Percentiles rank a stretch among this genome's conserved stretches.
These are phyloP conservation scores for Parelbella ahira DNA, from an alignment of 2,888 invertebrate species.

Conservation along the genomic window DNA sequence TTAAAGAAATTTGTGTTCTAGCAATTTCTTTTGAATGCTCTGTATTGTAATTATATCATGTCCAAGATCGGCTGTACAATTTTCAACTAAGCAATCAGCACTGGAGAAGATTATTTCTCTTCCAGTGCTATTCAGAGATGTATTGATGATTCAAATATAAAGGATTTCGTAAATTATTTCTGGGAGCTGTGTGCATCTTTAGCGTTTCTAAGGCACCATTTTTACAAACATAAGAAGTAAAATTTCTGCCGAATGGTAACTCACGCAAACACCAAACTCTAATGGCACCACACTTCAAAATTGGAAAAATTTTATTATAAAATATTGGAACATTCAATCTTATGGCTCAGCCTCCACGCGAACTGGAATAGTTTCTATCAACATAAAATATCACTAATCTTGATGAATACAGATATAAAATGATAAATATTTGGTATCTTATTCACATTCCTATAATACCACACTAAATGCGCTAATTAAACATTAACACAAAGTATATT, in stretches of 20 bases:
- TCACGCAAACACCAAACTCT: slow-evolving; percentile 35
- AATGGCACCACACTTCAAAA: slow-evolving; percentile 47
- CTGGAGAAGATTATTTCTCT: no score
- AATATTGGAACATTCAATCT: slow-evolving; percentile 26
- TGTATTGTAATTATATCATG: no score
- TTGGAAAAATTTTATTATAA: slow-evolving; percentile 16
- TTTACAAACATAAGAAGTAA: slow-evolving; percentile 29
- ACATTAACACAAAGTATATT: slow-evolving; percentile 47
- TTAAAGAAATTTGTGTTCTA: no score
- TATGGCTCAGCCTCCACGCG: slow-evolving; percentile 43
- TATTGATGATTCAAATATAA: no score
- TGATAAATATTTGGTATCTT: slow-evolving; percentile 74
- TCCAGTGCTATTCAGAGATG: no score
- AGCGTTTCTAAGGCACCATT: slow-evolving; percentile 45
- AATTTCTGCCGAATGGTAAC: slow-evolving; percentile 47
- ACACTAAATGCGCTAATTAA: slow-evolving; percentile 50
- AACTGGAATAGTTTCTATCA: slow-evolving; percentile 45
- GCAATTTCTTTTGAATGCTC: no score
- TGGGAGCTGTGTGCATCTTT: slow-evolving; percentile 7
- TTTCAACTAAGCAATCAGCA: no score
- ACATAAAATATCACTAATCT: slow-evolving; percentile 40
- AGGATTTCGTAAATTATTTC: no score
- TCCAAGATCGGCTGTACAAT: no score
- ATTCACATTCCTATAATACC: slow-evolving; percentile 60
- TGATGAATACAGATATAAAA: slow-evolving; percentile 37